Percentiles rank a stretch among this genome's conserved stretches.
Evolutionary conservation across 2,888 invertebrate species (phyloP).

Genomic region (Mimas tiliae): DNA sequence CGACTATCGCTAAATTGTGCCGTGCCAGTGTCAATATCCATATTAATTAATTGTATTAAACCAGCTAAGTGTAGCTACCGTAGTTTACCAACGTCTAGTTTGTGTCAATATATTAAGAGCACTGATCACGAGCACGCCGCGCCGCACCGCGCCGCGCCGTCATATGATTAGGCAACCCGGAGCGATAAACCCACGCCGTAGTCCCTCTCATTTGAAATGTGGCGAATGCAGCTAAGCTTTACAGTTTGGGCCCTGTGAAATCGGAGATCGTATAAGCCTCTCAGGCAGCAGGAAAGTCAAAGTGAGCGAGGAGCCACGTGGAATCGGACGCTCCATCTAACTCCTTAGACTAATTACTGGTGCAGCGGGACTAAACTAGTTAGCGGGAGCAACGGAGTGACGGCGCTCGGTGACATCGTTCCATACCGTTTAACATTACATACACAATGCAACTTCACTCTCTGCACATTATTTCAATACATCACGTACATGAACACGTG

Average conservation of each 20-base stretch:
- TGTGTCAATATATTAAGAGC: constrained; percentile 17
- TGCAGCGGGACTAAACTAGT: constrained; percentile 71
- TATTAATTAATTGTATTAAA: constrained; percentile 1
- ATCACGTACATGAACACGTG: constrained; percentile 45
- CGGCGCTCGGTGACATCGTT: constrained; percentile 45
- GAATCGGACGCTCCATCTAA: constrained; percentile 59
- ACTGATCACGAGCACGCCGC: constrained; percentile 1
- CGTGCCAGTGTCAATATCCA: neutral
- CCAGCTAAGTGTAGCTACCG: neutral
- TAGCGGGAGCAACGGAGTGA: constrained; percentile 46
- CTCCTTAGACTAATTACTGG: constrained; percentile 78
- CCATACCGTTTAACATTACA: constrained; percentile 50
- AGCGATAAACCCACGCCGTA: neutral
- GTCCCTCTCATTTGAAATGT: constrained; percentile 20
- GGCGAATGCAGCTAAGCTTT: constrained; percentile 17
- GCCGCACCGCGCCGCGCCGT: neutral
- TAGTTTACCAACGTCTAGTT: neutral
- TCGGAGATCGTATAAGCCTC: constrained; percentile 43
- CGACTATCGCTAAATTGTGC: neutral
- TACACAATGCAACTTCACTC: constrained; percentile 38
- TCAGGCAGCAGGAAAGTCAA: constrained; percentile 58
- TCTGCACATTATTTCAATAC: constrained; percentile 52
- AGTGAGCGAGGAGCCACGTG: constrained; percentile 52
- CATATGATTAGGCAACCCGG: constrained; percentile 11
- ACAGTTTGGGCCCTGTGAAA: constrained; percentile 19